Evolutionary conservation across 2,797 vertebrate species (phyloP).

Genomic region (Sandelia bainsii): DNA sequence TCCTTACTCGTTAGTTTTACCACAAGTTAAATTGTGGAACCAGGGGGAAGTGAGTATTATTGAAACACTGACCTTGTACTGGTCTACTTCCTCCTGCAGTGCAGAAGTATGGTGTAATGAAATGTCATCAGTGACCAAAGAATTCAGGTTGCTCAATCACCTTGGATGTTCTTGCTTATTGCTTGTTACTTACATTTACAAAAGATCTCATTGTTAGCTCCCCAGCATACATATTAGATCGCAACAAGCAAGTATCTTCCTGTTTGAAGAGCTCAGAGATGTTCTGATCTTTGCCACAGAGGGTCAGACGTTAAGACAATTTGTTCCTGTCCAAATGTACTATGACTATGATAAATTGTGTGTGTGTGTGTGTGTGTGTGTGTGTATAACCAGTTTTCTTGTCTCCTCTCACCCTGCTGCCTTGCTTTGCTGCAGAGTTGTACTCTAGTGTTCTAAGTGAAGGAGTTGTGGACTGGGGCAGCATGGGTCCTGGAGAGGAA

Average conservation of each 20-base stretch:
- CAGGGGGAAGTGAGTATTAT: constrained; percentile 25
- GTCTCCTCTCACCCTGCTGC: constrained; percentile 62
- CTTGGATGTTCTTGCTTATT: constrained; percentile 13
- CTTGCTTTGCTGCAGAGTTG: constrained; percentile 79
- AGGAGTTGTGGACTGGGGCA: constrained; percentile 84
- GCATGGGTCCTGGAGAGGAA: constrained; percentile 75
- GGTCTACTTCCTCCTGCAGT: constrained; percentile 43
- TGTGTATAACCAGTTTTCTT: constrained; percentile 61
- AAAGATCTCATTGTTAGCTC: constrained; percentile 17
- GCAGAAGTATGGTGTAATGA: constrained; percentile 37
- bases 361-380: background rate
- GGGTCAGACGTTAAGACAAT: constrained; percentile 47
- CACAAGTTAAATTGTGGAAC: constrained; percentile 27
- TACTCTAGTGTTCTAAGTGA: constrained; percentile 84
- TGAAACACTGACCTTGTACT: constrained; percentile 22
- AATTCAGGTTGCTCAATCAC: constrained; percentile 35
- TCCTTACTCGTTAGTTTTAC: constrained; percentile 3
- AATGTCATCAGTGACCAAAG: constrained; percentile 43
- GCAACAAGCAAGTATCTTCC: constrained; percentile 31
- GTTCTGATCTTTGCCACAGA: background rate
- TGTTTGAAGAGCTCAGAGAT: constrained; percentile 20
- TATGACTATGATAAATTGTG: constrained; percentile 14
- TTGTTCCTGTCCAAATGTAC: constrained; percentile 48
- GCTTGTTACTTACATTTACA: constrained; percentile 21
- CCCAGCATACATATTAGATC: background rate